These are phyloP conservation scores for Oenanthe oenanthe DNA, from an alignment of 2,113 vertebrate species.

Conservation along the genomic window DNA sequence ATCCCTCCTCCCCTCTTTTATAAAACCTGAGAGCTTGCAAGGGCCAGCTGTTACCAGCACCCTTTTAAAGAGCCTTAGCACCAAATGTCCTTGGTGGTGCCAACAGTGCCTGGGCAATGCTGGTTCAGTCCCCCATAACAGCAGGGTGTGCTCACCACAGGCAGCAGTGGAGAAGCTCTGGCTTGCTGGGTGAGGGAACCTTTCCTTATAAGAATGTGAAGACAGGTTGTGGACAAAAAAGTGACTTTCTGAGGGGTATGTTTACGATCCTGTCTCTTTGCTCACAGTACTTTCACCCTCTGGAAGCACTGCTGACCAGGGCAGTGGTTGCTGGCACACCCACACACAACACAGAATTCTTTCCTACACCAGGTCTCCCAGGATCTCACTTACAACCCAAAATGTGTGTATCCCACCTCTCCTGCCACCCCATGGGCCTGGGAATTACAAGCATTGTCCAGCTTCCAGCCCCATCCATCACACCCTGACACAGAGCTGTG, in stretches of 20 bases:
- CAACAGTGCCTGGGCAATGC: not conserved
- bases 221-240: not conserved
- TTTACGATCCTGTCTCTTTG: not conserved
- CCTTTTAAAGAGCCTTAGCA: not conserved
- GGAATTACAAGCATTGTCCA: not conserved
- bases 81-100: not conserved
- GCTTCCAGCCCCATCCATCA: not conserved
- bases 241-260: not conserved
- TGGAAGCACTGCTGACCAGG: not conserved
- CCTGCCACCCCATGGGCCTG: not conserved
- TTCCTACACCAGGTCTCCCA: not conserved
- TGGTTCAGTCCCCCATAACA: not conserved
- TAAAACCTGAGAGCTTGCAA: not conserved
- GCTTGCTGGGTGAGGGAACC: not conserved
- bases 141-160: not conserved
- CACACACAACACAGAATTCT: not conserved
- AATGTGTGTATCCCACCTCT: not conserved
- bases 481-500: not conserved
- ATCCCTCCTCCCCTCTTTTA: not conserved
- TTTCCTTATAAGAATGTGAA: not conserved
- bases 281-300: not conserved
- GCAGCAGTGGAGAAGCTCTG: not conserved
- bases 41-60: not conserved
- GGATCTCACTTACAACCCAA: not conserved
- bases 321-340: not conserved